Evolutionary conservation across 2,797 vertebrate species (phyloP).

Genomic region (Anguilla pacifica): DNA sequence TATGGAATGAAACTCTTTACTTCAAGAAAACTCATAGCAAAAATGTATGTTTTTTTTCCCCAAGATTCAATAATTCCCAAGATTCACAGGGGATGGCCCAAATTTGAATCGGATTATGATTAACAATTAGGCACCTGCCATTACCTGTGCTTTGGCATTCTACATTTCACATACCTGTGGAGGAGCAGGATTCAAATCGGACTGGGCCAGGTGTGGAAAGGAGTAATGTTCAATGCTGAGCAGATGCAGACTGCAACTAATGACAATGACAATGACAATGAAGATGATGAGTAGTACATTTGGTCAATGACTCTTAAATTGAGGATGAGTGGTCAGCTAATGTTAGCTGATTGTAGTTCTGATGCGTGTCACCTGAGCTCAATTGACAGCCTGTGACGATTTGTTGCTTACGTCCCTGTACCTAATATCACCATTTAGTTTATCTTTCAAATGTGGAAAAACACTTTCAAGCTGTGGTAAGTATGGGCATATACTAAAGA

Average conservation of each 20-base stretch:
- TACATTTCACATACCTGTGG: not conserved
- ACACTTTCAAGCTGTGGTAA: not conserved
- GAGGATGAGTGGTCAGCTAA: not conserved
- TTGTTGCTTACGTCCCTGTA: not conserved
- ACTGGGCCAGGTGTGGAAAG: not conserved
- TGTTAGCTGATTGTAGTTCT: too few relatives aligned
- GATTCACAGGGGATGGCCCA: not conserved
- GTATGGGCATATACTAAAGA: not conserved
- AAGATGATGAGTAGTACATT: not conserved
- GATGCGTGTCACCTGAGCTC: not conserved
- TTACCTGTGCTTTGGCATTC: not conserved
- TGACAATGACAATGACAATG: not conserved
- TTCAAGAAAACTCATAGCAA: not conserved
- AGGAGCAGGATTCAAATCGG: not conserved
- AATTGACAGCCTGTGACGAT: not conserved
- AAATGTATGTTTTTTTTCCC: not conserved
- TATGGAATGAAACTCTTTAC: not conserved
- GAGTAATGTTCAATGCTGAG: not conserved
- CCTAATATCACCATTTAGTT: not conserved
- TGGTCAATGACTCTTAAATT: not conserved
- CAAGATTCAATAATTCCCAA: not conserved
- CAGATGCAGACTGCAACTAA: not conserved
- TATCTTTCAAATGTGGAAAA: not conserved
- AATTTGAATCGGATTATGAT: not conserved
- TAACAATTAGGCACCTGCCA: not conserved